phyloP scores from a whole-genome alignment of 2,113 vertebrate species.

The Odocoileus hemionus region DNA sequence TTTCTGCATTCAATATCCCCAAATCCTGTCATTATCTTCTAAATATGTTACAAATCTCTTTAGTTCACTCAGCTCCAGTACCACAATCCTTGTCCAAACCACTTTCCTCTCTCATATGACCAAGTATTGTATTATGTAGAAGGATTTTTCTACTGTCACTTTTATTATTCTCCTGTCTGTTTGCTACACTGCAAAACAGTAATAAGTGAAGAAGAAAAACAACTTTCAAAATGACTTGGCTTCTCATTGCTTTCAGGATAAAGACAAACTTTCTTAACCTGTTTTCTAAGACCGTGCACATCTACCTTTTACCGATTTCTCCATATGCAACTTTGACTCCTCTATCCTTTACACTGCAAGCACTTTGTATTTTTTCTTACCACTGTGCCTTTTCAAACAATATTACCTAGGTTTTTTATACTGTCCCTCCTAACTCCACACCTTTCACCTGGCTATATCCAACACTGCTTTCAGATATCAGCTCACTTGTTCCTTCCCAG shows the following conservation, averaged over 20 bases:
- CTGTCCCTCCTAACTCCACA: background rate
- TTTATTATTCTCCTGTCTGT: background rate
- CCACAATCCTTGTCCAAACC: background rate
- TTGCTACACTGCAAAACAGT: background rate
- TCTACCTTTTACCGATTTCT: accelerated
- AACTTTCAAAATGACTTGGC: background rate
- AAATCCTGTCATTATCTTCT: background rate
- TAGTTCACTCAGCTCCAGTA: background rate
- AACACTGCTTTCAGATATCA: background rate
- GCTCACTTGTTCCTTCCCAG: background rate
- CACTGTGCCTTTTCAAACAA: background rate
- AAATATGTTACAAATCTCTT: background rate
- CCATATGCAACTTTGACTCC: background rate
- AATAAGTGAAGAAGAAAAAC: background rate
- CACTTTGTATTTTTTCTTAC: background rate
- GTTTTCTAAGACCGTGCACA: background rate
- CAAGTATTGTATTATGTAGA: background rate
- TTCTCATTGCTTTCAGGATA: background rate
- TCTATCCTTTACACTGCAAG: background rate
- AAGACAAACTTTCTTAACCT: background rate
- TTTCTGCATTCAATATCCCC: background rate
- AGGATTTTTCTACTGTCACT: background rate
- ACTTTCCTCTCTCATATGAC: background rate
- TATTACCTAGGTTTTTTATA: background rate
- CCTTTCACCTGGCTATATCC: background rate